These are phyloP conservation scores for Sinelater perroti DNA, from an alignment of 2,888 invertebrate genomes.

Conservation along the genomic window DNA sequence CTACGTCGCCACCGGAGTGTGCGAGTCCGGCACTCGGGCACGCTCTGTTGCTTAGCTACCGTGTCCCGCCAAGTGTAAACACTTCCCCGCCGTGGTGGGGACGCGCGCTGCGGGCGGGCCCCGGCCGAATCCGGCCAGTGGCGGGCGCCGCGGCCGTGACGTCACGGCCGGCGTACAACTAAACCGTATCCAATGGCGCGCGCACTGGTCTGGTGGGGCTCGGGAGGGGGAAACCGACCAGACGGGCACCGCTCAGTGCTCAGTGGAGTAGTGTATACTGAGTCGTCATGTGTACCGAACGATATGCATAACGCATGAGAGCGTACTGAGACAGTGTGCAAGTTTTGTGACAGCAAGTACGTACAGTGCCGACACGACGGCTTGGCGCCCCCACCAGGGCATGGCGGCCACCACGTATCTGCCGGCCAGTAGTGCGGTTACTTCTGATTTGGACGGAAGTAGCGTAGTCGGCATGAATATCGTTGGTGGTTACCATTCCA, in stretches of 20 bases:
- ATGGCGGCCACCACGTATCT: constrained; percentile 97
- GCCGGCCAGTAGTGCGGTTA: constrained; percentile 76
- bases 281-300: constrained; percentile 62
- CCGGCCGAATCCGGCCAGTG: constrained; percentile 51
- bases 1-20: constrained; percentile 42
- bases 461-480: constrained; percentile 75
- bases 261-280: constrained; percentile 70
- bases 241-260: constrained; percentile 54
- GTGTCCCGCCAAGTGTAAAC: constrained; percentile 61
- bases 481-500: constrained; percentile 80
- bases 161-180: constrained; percentile 53
- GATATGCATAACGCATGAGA: constrained; percentile 69
- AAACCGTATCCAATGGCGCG: constrained; percentile 60
- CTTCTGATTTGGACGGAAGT: constrained; percentile 78
- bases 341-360: constrained; percentile 41
- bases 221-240: constrained; percentile 56
- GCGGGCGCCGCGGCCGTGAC: constrained; percentile 50
- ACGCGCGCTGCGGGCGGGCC: constrained; percentile 49
- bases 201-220: constrained; percentile 53
- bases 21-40: constrained; percentile 47
- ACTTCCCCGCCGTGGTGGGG: constrained; percentile 60
- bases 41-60: constrained; percentile 62
- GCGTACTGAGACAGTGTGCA: constrained; percentile 37
- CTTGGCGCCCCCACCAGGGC: constrained; percentile 72
- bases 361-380: constrained; percentile 57